Conservation (phyloP, 2,113 vertebrate genomes). For the Bothrops jararaca region DNA sequence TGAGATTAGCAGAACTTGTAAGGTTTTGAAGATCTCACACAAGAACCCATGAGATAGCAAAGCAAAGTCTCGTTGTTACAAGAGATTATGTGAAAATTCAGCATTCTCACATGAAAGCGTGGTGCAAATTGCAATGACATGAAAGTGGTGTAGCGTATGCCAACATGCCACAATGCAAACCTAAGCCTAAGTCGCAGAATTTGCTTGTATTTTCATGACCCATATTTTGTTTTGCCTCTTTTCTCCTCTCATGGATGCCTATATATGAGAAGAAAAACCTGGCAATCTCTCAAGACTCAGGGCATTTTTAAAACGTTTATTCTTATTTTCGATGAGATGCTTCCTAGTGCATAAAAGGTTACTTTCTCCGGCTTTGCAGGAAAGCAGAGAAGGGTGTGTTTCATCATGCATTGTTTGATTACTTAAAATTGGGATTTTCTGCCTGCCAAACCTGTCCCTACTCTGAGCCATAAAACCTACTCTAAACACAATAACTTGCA, state of each 20-base stretch:
- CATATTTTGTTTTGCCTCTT: neutral
- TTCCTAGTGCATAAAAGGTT: neutral
- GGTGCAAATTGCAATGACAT: neutral
- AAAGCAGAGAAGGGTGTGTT: neutral
- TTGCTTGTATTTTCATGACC: neutral
- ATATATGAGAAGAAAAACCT: neutral
- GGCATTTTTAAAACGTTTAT: neutral
- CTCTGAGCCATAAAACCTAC: neutral
- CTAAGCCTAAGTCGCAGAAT: neutral
- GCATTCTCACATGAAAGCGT: neutral
- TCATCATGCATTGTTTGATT: neutral
- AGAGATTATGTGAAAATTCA: neutral
- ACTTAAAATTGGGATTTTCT: neutral
- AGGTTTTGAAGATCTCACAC: neutral
- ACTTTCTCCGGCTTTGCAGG: neutral
- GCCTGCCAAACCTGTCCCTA: neutral
- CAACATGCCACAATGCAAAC: neutral
- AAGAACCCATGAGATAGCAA: neutral
- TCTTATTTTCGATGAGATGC: neutral
- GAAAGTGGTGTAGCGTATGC: neutral
- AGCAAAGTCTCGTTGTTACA: neutral
- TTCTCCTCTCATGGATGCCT: neutral
- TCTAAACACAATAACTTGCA: neutral
- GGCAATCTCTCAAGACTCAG: neutral
- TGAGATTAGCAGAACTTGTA: neutral